Base-by-base conservation (phyloP, 2,113 vertebrate genomes). In the Menidia beryllina region DNA sequence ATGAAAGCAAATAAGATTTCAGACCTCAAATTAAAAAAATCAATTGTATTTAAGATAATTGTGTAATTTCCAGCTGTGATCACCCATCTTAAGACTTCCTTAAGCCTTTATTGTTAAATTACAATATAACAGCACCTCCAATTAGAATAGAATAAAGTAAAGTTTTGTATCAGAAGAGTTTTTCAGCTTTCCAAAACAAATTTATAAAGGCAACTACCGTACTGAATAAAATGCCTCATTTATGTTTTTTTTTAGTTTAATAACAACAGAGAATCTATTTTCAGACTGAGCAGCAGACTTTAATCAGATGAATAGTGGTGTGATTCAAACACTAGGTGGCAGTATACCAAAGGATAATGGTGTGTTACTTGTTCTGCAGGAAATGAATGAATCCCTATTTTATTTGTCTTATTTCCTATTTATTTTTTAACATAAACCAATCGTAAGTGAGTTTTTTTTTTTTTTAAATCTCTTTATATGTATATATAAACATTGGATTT, bases 311-410 rank as follows among this genome's bases (percentile, higher is more conserved):
- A 21, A 34, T 11, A n/a, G 17, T 10, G 7, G 12, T 6, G 17
- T 25, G 2, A 26, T 26, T 57, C n/a, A 7, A 66, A 63, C 90
- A 87, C 82, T 66, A 86, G 88, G 65, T 84, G 89, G 77, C 83
- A 81, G 70, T 76, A 43, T 57, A 45, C 58, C 21, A 68, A 14
- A 78, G 30, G 2, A 34, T 6, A 10, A 34, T 6, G 1, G 30
- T 2, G 30, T 30, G 8, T 8, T 4, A 30, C 30, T 30, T 30
- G 8, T 4, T 30, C 8, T 5, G 30, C 30, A 34, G 30, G 5
- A n/a, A n/a, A n/a, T n/a, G n/a, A n/a, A n/a, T n/a, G n/a, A n/a
- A n/a, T n/a, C n/a, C n/a, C n/a, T n/a, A n/a, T n/a, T n/a, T n/a
- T n/a, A n/a, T n/a, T n/a, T n/a, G n/a, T n/a, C n/a, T n/a, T n/a